Evolutionary conservation across 1,140 invertebrate species (phyloP).

Genomic region (Orchesella cincta): DNA sequence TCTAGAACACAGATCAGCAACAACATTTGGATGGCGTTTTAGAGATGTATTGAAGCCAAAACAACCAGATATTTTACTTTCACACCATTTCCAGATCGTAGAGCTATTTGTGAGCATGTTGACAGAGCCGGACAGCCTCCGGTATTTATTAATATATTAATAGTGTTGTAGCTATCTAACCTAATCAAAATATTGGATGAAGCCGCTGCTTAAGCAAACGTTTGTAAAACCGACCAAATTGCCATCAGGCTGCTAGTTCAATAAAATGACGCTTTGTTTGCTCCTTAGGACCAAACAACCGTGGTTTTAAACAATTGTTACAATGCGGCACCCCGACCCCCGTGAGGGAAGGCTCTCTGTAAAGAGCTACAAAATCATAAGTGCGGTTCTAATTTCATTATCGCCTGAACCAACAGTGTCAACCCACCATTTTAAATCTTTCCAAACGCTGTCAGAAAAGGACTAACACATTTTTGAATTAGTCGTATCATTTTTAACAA

Average conservation of each 20-base stretch:
- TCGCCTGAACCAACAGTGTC: background rate
- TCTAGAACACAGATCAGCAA: background rate
- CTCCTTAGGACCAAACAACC: background rate
- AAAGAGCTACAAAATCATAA: constrained; percentile 28
- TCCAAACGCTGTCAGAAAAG: background rate
- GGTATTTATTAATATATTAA: constrained; percentile 38
- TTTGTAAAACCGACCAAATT: background rate
- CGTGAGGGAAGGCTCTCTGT: constrained; percentile 5
- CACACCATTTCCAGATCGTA: constrained; percentile 11
- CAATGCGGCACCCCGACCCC: constrained; percentile 25
- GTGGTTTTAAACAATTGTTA: background rate
- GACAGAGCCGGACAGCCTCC: constrained; percentile 9
- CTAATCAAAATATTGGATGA: background rate
- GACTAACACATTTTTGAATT: background rate
- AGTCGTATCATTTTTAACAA: constrained; percentile 11
- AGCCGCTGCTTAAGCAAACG: background rate
- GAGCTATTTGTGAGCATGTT: background rate
- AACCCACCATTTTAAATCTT: constrained; percentile 36
- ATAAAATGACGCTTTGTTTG: background rate
- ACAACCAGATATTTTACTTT: background rate
- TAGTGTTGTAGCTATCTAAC: constrained; percentile 24
- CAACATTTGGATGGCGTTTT: background rate
- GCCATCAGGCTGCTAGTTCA: constrained; percentile 18
- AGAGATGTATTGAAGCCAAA: background rate
- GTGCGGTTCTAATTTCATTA: background rate